Percentiles rank a stretch among this genome's conserved stretches.
Conservation (phyloP, 2,888 invertebrate genomes). For the Heliconius aoede region DNA sequence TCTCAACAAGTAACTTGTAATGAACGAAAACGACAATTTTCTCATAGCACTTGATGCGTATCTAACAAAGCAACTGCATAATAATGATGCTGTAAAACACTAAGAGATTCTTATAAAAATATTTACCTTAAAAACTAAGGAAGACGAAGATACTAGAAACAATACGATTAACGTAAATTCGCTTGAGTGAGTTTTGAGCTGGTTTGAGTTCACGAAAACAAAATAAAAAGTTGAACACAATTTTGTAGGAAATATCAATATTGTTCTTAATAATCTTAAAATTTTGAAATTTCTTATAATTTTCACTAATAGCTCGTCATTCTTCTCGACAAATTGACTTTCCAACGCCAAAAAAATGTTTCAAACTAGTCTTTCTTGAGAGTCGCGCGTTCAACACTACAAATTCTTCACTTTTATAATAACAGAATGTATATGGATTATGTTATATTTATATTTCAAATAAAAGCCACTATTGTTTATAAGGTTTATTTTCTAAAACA, state of each 20-base stretch:
- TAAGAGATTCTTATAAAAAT: slow-evolving; percentile 2
- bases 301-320: too few relatives aligned
- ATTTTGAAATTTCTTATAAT: background rate
- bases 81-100: slow-evolving; percentile 31
- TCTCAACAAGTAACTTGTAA: slow-evolving; percentile 41
- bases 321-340: too few relatives aligned
- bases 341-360: too few relatives aligned
- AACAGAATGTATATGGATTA: too few relatives aligned
- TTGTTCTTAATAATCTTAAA: background rate
- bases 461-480: slow-evolving; percentile 32
- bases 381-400: too few relatives aligned
- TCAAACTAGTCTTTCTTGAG: too few relatives aligned
- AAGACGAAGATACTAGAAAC: slow-evolving; percentile 22
- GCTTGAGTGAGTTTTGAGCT: slow-evolving; percentile 4
- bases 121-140: slow-evolving; percentile 19
- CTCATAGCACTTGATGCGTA: slow-evolving; percentile 49
- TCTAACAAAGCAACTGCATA: slow-evolving; percentile 48
- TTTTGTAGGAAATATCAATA: background rate
- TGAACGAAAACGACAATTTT: slow-evolving; percentile 50
- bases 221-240: background rate
- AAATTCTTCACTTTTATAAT: too few relatives aligned
- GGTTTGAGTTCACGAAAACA: background rate
- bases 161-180: slow-evolving; percentile 10
- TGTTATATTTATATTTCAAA: background rate
- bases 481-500: slow-evolving; percentile 41